phyloP scores from a whole-genome alignment of 2,113 vertebrate genomes.

The Neogale vison region DNA sequence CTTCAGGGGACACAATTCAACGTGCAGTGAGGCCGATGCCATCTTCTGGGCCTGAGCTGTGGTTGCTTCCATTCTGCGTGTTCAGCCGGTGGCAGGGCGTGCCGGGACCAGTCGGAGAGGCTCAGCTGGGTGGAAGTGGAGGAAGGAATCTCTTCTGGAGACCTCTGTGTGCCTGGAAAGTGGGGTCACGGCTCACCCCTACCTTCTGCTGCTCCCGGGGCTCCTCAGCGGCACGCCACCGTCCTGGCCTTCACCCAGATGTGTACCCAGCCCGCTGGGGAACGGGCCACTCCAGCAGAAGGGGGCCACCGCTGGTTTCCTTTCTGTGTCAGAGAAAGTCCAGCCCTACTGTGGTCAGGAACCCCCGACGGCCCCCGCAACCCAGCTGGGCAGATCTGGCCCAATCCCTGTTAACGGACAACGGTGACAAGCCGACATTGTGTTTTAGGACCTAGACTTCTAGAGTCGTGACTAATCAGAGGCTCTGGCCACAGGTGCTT shows the following conservation, averaged over 20 bases:
- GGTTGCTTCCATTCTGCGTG: too few relatives aligned
- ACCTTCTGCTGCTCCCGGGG: rapidly evolving
- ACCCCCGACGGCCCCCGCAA: too few relatives aligned
- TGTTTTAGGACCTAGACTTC: too few relatives aligned
- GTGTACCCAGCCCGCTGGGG: background rate
- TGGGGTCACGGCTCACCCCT: background rate
- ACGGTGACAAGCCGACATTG: rapidly evolving
- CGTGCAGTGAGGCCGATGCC: rapidly evolving
- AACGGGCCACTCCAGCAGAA: rapidly evolving
- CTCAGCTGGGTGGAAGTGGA: rapidly evolving
- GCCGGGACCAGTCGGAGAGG: background rate
- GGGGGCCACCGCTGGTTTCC: rapidly evolving
- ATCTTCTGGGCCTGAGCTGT: background rate
- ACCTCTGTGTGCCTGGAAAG: rapidly evolving
- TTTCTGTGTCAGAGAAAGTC: background rate
- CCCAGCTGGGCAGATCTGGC: too few relatives aligned
- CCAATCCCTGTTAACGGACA: rapidly evolving
- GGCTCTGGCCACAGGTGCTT: background rate
- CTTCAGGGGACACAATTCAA: rapidly evolving
- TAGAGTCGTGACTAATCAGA: background rate
- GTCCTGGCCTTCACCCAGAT: rapidly evolving
- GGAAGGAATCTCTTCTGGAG: background rate
- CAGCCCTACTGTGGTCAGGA: rapidly evolving
- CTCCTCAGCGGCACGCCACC: background rate
- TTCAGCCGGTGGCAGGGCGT: rapidly evolving